These are phyloP conservation scores for Drosophila mulleri DNA, from an alignment of 2,888 invertebrate genomes.

Conservation along the genomic window DNA sequence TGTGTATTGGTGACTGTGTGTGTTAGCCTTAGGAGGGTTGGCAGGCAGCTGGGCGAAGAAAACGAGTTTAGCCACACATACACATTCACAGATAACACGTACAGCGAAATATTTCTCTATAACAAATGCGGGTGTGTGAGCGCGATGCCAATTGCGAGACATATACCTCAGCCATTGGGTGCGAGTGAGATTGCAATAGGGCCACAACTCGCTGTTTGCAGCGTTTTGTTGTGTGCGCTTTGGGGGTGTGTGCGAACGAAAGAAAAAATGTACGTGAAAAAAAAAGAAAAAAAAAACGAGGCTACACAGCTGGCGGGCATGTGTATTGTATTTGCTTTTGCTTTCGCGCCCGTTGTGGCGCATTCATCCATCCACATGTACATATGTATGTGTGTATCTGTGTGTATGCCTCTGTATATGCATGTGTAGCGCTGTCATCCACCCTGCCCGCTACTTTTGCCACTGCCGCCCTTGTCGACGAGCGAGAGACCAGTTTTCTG, in stretches of 20 bases:
- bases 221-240: conserved; percentile 50
- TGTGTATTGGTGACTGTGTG: conserved; percentile 51
- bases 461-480: conserved; percentile 24
- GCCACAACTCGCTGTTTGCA: conserved; percentile 31
- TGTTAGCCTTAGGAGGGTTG: conserved; percentile 39
- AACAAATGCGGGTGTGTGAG: conserved; percentile 56
- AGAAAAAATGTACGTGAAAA: conserved; percentile 51
- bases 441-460: conserved; percentile 51
- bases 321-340: conserved; percentile 66
- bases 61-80: conserved; percentile 62
- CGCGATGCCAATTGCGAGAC: conserved; percentile 42
- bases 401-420: not conserved
- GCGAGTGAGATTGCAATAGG: conserved; percentile 50
- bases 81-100: conserved; percentile 11
- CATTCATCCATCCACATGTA: conserved; percentile 17
- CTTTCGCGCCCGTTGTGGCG: conserved; percentile 54
- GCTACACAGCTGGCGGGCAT: conserved; percentile 82
- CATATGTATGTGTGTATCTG: not conserved
- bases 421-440: conserved; percentile 45
- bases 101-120: conserved; percentile 68
- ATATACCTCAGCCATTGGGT: conserved; percentile 14
- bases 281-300: conserved; percentile 59
- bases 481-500: conserved; percentile 65
- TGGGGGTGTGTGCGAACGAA: conserved; percentile 72
- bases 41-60: conserved; percentile 58